Evolutionary conservation across 23 tunicate genomes (phyloP).

Genomic region (Styela plicata): DNA sequence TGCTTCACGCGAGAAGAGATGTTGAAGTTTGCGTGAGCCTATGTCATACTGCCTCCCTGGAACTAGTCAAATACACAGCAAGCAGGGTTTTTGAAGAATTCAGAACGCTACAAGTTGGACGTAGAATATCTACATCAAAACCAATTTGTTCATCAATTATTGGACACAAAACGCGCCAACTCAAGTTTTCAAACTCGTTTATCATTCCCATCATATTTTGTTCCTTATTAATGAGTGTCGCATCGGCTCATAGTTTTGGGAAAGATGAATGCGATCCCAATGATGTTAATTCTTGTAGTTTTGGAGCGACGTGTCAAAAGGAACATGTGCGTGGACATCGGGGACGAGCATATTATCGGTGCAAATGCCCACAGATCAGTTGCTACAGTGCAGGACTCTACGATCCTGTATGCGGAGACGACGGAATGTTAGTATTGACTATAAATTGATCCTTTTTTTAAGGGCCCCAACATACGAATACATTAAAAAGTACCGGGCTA

Average conservation of each 20-base stretch:
- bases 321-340: not conserved
- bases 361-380: slow-evolving; percentile 14
- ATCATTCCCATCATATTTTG: not conserved
- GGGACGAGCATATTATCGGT: slow-evolving; percentile 2
- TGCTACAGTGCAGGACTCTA: slow-evolving; percentile 18
- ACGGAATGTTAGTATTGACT: slow-evolving; percentile 9
- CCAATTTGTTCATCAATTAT: too few relatives aligned
- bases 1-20: too few relatives aligned
- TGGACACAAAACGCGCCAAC: too few relatives aligned
- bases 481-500: too few relatives aligned
- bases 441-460: too few relatives aligned
- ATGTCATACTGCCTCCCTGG: too few relatives aligned
- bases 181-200: not conserved
- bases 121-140: too few relatives aligned
- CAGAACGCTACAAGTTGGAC: too few relatives aligned
- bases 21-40: too few relatives aligned
- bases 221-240: not conserved
- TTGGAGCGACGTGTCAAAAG: slow-evolving; percentile 5
- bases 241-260: not conserved
- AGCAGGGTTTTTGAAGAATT: too few relatives aligned
- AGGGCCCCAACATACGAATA: too few relatives aligned
- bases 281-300: not conserved
- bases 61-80: too few relatives aligned
- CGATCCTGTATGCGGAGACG: slow-evolving; percentile 12
- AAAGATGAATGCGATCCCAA: slow-evolving; percentile 25